Percentiles rank a stretch among this genome's conserved stretches.
Conservation (phyloP, 23 tunicate species). For the Corella eumyota region DNA sequence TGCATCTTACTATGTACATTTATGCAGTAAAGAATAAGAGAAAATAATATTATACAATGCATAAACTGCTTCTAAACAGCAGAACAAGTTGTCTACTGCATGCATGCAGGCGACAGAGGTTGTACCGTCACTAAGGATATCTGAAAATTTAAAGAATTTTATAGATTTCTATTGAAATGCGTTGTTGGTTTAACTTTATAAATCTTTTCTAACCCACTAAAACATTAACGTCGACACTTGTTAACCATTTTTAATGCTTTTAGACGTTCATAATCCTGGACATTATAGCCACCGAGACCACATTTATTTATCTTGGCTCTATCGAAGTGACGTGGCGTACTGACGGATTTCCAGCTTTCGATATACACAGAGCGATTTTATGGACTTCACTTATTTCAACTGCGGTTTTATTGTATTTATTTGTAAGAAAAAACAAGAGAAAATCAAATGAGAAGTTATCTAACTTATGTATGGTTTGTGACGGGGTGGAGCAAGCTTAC, state of each 20-base stretch:
- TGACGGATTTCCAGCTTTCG: slow-evolving; percentile 8
- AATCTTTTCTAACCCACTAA: too few relatives aligned
- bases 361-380: background rate
- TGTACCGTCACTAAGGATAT: too few relatives aligned
- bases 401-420: background rate
- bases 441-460: background rate
- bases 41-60: too few relatives aligned
- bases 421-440: background rate
- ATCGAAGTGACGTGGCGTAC: slow-evolving; percentile 1
- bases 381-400: background rate
- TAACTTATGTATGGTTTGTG: background rate
- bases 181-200: too few relatives aligned
- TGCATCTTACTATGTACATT: too few relatives aligned
- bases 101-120: too few relatives aligned
- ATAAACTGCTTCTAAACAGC: too few relatives aligned
- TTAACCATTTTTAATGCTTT: background rate
- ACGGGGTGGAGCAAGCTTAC: slow-evolving; percentile 2
- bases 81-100: too few relatives aligned
- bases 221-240: too few relatives aligned
- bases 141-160: slow-evolving; percentile 5
- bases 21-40: too few relatives aligned
- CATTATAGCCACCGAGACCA: background rate
- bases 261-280: slow-evolving; percentile 7
- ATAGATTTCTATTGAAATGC: too few relatives aligned
- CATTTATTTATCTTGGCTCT: slow-evolving; percentile 4